Evolutionary conservation across 2,113 vertebrate species (phyloP).

Genomic region (Rattus rattus): DNA sequence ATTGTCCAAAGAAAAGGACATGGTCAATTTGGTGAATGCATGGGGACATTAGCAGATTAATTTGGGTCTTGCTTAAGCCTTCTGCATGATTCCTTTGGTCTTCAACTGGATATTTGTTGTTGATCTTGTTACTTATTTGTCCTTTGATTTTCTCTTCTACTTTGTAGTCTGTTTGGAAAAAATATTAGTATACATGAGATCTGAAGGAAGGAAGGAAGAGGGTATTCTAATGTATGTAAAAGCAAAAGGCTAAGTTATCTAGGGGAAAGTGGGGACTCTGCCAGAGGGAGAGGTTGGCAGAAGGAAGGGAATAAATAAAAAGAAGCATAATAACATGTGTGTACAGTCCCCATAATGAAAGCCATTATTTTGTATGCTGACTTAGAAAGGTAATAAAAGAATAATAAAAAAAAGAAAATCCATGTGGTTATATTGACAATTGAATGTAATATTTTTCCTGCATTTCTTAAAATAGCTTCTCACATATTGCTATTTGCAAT

Average conservation of each 20-base stretch:
- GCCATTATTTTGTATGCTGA: neutral
- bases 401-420: neutral
- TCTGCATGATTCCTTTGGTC: neutral
- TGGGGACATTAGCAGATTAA: neutral
- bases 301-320: neutral
- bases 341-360: neutral
- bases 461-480: conserved; percentile 16
- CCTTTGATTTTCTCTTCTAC: neutral
- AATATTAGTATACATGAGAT: neutral
- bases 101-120: neutral
- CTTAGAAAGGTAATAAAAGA: neutral
- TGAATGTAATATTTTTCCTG: neutral
- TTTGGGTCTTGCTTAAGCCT: neutral
- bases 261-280: no score
- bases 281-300: no score
- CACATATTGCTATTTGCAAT: neutral
- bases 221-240: neutral
- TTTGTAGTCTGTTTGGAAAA: neutral
- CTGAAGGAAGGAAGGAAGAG: neutral
- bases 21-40: neutral
- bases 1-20: neutral
- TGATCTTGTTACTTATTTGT: neutral
- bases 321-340: neutral
- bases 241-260: neutral
- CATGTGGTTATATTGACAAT: neutral